phyloP scores from a whole-genome alignment of 2,888 invertebrate genomes.

The Sarcophaga rosellei region DNA sequence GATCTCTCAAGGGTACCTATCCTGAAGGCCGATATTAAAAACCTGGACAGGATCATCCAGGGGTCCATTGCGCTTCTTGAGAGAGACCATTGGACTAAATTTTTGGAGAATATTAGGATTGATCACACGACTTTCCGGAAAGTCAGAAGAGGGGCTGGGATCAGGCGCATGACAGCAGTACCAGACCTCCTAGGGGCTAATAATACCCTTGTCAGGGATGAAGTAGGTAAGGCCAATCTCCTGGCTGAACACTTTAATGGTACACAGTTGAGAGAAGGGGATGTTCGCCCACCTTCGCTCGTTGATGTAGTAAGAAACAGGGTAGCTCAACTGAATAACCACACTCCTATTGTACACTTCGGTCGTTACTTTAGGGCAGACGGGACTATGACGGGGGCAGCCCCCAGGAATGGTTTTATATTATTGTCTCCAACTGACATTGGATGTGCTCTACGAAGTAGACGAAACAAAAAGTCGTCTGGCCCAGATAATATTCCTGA shows the following conservation, averaged over 20 bases:
- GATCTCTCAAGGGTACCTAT: not conserved
- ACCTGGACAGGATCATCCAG: constrained; percentile 3
- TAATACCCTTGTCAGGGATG: not conserved
- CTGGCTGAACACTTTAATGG: not conserved
- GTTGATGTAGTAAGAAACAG: not conserved
- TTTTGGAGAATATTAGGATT: not conserved
- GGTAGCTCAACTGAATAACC: not conserved
- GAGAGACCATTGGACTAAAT: not conserved
- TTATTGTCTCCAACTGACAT: not conserved
- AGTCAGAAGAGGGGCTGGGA: not conserved
- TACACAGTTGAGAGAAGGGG: no score
- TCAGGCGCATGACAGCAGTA: not conserved
- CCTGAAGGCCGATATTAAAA: not conserved
- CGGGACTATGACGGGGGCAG: no score
- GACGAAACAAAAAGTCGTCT: not conserved
- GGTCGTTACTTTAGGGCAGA: no score
- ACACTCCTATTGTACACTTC: constrained; percentile 20
- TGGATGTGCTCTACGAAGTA: not conserved
- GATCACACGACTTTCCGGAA: not conserved
- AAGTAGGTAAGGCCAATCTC: not conserved
- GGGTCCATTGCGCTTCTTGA: not conserved
- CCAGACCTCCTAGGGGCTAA: not conserved
- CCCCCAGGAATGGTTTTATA: no score
- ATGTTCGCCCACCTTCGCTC: no score
- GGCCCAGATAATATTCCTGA: not conserved